Evolutionary conservation across 2,888 invertebrate species (phyloP).

Genomic region (Dolichopus griseipennis): DNA sequence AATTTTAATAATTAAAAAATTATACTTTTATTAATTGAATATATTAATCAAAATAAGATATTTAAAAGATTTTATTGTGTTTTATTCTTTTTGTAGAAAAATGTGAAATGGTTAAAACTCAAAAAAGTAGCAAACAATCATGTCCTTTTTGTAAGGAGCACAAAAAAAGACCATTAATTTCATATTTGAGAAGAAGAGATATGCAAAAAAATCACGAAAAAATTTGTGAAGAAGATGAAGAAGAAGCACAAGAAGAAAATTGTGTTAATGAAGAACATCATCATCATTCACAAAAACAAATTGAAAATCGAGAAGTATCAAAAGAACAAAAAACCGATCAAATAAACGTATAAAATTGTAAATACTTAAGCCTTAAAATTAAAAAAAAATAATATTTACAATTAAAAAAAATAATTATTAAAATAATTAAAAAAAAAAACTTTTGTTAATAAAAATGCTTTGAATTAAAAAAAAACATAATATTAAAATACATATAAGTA

Average conservation of each 20-base stretch:
- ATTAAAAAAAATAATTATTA: too few species aligned
- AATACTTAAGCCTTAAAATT: too few species aligned
- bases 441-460: too few species aligned
- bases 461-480: too few species aligned
- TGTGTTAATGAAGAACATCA: not conserved
- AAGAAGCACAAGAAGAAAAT: conserved; percentile 28
- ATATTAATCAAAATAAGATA: not conserved
- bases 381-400: too few species aligned
- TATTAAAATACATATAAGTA: too few species aligned
- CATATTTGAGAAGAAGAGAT: conserved; percentile 47
- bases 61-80: conserved; percentile 15
- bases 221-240: conserved; percentile 46
- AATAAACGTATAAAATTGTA: too few species aligned
- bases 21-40: too few species aligned
- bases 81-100: conserved; percentile 30
- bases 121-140: conserved; percentile 38
- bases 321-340: too few species aligned
- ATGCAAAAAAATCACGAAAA: conserved; percentile 45
- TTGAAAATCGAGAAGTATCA: not conserved
- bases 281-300: not conserved
- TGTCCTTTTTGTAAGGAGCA: conserved; percentile 49
- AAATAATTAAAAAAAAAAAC: too few species aligned
- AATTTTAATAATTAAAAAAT: too few species aligned
- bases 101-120: conserved; percentile 36
- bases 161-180: conserved; percentile 46